Evolutionary conservation across 1,140 invertebrate species (phyloP), one percentile per base, ranked within the genome.

Genomic region (Cyrtorhinus lividipennis): DNA sequence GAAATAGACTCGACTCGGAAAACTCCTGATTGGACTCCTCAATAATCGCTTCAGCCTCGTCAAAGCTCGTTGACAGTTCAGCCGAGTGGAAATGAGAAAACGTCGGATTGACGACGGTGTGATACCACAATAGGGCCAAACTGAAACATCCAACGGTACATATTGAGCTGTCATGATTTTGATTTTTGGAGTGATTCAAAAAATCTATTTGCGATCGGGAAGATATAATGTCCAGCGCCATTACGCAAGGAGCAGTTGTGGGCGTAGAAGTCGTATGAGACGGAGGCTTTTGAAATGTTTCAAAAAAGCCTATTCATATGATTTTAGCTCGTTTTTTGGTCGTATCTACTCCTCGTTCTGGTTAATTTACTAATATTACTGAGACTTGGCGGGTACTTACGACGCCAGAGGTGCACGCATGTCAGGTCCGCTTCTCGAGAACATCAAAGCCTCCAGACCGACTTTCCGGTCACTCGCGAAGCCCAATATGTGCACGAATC

Each of bases 381-480:
- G n/a, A n/a, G n/a, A n/a, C n/a, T n/a, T n/a, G n/a, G n/a, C n/a
- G n/a, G n/a, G n/a, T n/a, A 76, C 78, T 76, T 71, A 84, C 78
- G 81, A 81, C 5, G 85, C 84, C 30, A 88, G 72, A 3, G 85
- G 85, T 22, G 84, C 83, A 60, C 84, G 76, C 84, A 87, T 86
- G 68, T 86, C 84, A 25, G 77, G 72, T 24, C 83, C 82, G 18
- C 78, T 72, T 63, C 83, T 77, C 2, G 83, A 78, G 69, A 80
- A 84, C 76, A 83, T 80, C 2, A 88, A 73, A 18, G 82, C 81
- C 1, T 76, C 70, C 1, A 87, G 71, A 5, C 83, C 85, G 3
- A 75, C 75, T 44, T 77, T 73, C 64, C 83, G 73, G 66, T 86
- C 83, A 0, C 83, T 83, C 61, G 83, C 79, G 70, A 88, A 85